Evolutionary conservation across 2,113 vertebrate species (phyloP), one percentile per base, ranked within the genome.

Genomic region (Prinia subflava): DNA sequence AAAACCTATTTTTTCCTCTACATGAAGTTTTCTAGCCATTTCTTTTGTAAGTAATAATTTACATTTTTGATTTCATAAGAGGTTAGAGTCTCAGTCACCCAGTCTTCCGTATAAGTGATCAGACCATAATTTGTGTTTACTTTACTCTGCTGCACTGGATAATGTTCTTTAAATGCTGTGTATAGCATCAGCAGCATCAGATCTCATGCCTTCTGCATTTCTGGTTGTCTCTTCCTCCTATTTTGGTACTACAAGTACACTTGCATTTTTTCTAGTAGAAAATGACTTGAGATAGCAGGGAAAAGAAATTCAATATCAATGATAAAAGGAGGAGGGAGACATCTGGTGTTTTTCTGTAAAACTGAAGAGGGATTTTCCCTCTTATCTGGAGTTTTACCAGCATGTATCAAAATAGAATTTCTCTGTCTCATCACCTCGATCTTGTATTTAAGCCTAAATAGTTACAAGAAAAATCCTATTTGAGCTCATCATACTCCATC

Each of bases 321-420:
- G 42, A 10, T 83, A 70, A 94, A 90, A 90, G 89, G 91, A 91
- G 19, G 27, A 97, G 95, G 89, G 96, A 97, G 95, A 94, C 96
- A 91, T 87, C 96, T 96, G 93, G 89, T 95, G 95, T 87, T 85
- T 47, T 80, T 57, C n/a, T 73, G 42, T 88, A 88, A 85, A 91
- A 96, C 30, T 92, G 84, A 84, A 57, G 53, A 64, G 10, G 2
- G 3, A 8, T 87, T 86, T 81, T 6, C 0, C 18, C 23, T 8
- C 15, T 74, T 64, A n/a, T 50, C 27, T 53, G 21, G 21, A 53
- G 11, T 62, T 88, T 83, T 64, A 59, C 15, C 46, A 75, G 5
- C 11, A 22, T 14, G 3, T 56, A 41, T 47, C 74, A 55, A 75
- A 79, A 77, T 37, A 87, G 15, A 44, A 47, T 74, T 90, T 88